These are phyloP conservation scores for Dorcus parallelipipedus DNA, from an alignment of 2,888 invertebrate species.

Conservation along the genomic window DNA sequence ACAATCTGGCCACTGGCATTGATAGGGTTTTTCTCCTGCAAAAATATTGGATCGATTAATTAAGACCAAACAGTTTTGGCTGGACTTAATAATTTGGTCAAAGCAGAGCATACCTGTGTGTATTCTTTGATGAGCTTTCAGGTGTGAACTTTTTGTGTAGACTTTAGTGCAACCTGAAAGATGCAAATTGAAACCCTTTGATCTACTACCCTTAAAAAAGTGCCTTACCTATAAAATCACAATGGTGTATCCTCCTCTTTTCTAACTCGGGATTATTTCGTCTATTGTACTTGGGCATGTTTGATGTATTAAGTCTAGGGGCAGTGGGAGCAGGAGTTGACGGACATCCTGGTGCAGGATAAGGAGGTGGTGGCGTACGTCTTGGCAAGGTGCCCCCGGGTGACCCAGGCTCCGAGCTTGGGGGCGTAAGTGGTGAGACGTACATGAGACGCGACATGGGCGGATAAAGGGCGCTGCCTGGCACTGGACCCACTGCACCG, in stretches of 20 bases:
- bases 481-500: constrained; percentile 41
- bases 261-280: constrained; percentile 96
- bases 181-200: constrained; percentile 8
- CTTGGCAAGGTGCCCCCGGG: constrained; percentile 69
- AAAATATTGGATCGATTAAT: constrained; percentile 24
- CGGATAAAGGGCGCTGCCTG: constrained; percentile 51
- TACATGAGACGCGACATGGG: constrained; percentile 66
- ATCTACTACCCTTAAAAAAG: neutral
- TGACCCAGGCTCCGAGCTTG: constrained; percentile 84
- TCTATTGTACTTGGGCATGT: constrained; percentile 72
- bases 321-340: constrained; percentile 27
- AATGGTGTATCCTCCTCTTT: constrained; percentile 92
- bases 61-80: too few species aligned
- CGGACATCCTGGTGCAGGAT: constrained; percentile 58
- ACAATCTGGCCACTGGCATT: constrained; percentile 97
- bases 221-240: constrained; percentile 84
- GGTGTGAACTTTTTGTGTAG: constrained; percentile 96
- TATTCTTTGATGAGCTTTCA: constrained; percentile 96
- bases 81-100: neutral
- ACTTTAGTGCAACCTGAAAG: constrained; percentile 91
- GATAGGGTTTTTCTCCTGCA: constrained; percentile 95
- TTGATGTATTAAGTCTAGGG: constrained; percentile 19
- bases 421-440: constrained; percentile 82
- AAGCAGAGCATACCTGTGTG: constrained; percentile 74
- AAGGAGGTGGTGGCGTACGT: constrained; percentile 75